Evolutionary conservation across 2,797 vertebrate species (phyloP).

Genomic region (Mus minutoides): DNA sequence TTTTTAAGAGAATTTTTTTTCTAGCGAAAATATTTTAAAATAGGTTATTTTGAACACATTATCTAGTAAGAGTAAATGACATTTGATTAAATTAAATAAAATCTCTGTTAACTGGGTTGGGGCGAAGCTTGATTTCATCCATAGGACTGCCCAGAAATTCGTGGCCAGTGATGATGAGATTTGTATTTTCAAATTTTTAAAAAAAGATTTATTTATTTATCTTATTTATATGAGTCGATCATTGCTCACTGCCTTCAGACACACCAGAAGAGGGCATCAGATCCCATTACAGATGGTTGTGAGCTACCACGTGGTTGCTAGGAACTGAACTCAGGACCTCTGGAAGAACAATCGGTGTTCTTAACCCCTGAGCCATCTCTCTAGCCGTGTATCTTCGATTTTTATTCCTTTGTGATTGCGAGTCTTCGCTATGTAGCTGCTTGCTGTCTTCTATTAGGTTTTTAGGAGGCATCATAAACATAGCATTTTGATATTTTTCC

Average conservation of each 20-base stretch:
- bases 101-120: neutral
- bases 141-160: neutral
- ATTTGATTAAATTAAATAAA: too few relatives aligned
- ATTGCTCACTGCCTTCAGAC: too few relatives aligned
- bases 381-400: neutral
- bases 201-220: too few relatives aligned
- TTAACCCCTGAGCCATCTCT: too few relatives aligned
- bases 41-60: neutral
- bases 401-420: slow-evolving; percentile 17
- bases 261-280: too few relatives aligned
- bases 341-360: too few relatives aligned
- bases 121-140: neutral
- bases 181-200: neutral
- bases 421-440: neutral
- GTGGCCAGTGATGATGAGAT: neutral
- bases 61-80: too few relatives aligned
- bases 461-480: neutral
- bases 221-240: too few relatives aligned
- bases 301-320: too few relatives aligned
- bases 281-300: too few relatives aligned
- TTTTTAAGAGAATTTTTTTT: neutral
- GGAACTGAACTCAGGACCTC: too few relatives aligned
- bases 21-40: slow-evolving; percentile 41
- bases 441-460: slow-evolving; percentile 34
- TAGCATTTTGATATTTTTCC: neutral